Evolutionary conservation across 2,888 invertebrate genomes (phyloP), one percentile per base, ranked within the genome.

Genomic region (Netelia virgata): DNA sequence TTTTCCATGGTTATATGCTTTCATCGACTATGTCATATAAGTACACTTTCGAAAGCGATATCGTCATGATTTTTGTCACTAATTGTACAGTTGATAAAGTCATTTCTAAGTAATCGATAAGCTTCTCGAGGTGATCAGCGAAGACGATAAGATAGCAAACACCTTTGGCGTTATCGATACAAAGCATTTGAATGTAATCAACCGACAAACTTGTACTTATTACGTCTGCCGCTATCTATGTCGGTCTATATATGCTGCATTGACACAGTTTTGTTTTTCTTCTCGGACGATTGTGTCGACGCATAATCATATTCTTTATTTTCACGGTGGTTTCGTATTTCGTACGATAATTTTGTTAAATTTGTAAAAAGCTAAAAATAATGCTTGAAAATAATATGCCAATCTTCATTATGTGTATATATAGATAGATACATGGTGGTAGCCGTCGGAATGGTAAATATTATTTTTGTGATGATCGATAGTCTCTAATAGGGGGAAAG

Each of bases 121-220:
- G 20, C 57, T 47, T 68, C 18, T 47, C 55, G 16, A 23, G 16
- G 69, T 36, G 84, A 84, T 84, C 53, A 66, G 57, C 43, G 23
- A 23, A 10, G 28, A 57, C 66, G 84, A 84, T 84, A 82, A 84
- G 84, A 84, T 82, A 82, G 43, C 36, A 28, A 82, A 28, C 36
- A 28, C 43, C 55, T 64, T 53, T 14, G 18, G 61, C 23, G 14
- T 59, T 64, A 61, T 20, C 11, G 41, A 75, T 74, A 50, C 23
- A 14, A 73, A 55, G 16, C 47, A 76, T 78, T 82, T 66, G 50
- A 72, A 78, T 75, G 28, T 43, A 59, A 68, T 63, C n/a, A 55
- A 68, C 63, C 57, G 53, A 69, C 55, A 28, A 50, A 61, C 6
- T 18, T 59, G 10, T 73, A 47, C 63, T 43, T 43, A 57, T 74